Evolutionary conservation across 1,140 invertebrate species (phyloP).

Genomic region (Drosophila grimshawi): DNA sequence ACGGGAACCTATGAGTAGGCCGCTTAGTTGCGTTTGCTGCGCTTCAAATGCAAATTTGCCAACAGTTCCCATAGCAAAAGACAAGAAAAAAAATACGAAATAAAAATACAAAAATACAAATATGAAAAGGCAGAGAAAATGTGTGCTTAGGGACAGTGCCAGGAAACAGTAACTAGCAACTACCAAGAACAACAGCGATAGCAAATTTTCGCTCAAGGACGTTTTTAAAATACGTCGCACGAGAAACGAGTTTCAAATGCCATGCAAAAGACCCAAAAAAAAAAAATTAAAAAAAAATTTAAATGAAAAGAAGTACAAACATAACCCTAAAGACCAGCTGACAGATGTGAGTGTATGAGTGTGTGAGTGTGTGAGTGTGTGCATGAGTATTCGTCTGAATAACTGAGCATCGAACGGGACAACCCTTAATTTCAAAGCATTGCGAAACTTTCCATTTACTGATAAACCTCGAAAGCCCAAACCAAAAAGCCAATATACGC

Average conservation of each 20-base stretch:
- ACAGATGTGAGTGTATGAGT: constrained; percentile 26
- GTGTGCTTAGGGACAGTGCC: constrained; percentile 24
- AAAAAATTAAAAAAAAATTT: constrained; percentile 14
- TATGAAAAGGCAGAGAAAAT: background rate
- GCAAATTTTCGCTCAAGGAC: constrained; percentile 40
- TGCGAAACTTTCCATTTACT: constrained; percentile 18
- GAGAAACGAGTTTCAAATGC: constrained; percentile 47
- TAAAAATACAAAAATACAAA: constrained; percentile 10
- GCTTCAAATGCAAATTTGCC: constrained; percentile 45
- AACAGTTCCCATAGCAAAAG: constrained; percentile 35
- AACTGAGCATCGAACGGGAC: constrained; percentile 34
- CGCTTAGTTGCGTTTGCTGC: constrained; percentile 11
- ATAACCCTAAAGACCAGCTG: constrained; percentile 63
- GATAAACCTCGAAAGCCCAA: background rate
- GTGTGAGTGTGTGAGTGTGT: constrained; percentile 2
- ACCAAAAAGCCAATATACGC: background rate
- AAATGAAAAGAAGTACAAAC: constrained; percentile 30
- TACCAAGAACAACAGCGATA: constrained; percentile 22
- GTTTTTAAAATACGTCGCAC: constrained; percentile 42
- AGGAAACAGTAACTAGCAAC: constrained; percentile 25
- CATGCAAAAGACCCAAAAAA: constrained; percentile 8
- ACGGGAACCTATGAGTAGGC: constrained; percentile 28
- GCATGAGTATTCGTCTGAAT: constrained; percentile 13
- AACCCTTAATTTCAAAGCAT: constrained; percentile 54
- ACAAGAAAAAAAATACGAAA: constrained; percentile 9